phyloP scores from a whole-genome alignment of 2,113 vertebrate species.

The Amia ocellicauda region DNA sequence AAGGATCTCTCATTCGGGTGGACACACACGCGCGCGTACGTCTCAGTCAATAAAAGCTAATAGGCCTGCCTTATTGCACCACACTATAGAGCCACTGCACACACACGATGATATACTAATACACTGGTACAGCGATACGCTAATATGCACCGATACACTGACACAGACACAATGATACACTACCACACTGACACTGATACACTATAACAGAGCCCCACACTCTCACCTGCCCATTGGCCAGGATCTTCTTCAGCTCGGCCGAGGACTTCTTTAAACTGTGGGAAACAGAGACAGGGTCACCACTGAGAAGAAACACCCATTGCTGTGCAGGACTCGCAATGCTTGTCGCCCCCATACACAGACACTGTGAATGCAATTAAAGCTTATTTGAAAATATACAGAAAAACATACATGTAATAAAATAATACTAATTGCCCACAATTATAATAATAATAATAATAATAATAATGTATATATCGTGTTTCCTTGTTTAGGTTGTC shows the following conservation, averaged over 20 bases:
- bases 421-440: no score
- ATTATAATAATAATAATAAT: no score
- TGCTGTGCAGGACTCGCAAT: no score
- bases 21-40: constrained; percentile 99
- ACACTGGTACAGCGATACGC: constrained; percentile 54
- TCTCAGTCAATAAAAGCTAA: constrained; percentile 99
- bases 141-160: constrained; percentile 71
- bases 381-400: no score
- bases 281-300: constrained; percentile 25
- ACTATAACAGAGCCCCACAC: constrained; percentile 40
- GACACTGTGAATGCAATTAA: no score
- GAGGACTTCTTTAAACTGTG: constrained; percentile 92
- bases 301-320: no score
- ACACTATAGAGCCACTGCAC: constrained; percentile 69
- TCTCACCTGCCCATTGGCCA: constrained; percentile 79
- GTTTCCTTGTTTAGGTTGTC: no score
- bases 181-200: constrained; percentile 35
- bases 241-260: constrained; percentile 85
- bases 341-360: no score
- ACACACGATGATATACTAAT: constrained; percentile 31
- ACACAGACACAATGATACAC: constrained; percentile 36
- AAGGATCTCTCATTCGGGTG: constrained; percentile 94
- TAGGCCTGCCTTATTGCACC: constrained; percentile 82
- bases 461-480: no score
- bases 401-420: no score